Conservation (phyloP, 2,113 vertebrate genomes). For the Aldabrachelys gigantea region DNA sequence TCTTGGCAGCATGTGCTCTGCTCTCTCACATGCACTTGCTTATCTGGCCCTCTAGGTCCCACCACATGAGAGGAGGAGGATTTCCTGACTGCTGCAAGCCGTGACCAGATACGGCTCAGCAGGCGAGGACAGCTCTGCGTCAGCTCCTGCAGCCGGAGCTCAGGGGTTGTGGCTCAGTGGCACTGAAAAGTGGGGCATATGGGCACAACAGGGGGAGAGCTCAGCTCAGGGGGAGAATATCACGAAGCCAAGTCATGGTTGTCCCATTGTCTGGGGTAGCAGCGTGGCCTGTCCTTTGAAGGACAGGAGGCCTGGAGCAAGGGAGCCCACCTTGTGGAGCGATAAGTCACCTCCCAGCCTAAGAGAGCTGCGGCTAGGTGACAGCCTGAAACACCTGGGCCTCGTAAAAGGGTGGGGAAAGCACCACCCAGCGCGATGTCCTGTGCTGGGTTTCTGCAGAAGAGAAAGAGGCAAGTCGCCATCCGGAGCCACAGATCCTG, state of each 20-base stretch:
- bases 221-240: not conserved
- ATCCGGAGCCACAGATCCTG: not conserved
- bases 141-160: not conserved
- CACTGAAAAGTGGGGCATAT: not conserved
- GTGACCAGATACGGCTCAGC: not conserved
- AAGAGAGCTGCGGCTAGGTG: not conserved
- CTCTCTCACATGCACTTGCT: not conserved
- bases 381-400: not conserved
- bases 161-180: not conserved
- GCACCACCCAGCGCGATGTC: too few relatives aligned
- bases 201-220: not conserved
- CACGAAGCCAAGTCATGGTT: not conserved
- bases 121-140: not conserved
- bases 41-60: not conserved
- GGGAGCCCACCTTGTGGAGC: not conserved
- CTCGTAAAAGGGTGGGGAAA: not conserved
- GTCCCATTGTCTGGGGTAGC: not conserved
- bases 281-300: not conserved
- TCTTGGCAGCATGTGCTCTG: not conserved
- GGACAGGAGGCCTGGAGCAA: not conserved
- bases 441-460: too few relatives aligned
- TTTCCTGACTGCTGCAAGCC: conserved; percentile 8
- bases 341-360: too few relatives aligned
- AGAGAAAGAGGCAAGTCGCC: too few relatives aligned
- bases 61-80: not conserved